A percentile compares a stretch with the other conserved stretches of the same genome.
phyloP scores from a whole-genome alignment of 2,113 vertebrate genomes.

The Myodes glareolus region DNA sequence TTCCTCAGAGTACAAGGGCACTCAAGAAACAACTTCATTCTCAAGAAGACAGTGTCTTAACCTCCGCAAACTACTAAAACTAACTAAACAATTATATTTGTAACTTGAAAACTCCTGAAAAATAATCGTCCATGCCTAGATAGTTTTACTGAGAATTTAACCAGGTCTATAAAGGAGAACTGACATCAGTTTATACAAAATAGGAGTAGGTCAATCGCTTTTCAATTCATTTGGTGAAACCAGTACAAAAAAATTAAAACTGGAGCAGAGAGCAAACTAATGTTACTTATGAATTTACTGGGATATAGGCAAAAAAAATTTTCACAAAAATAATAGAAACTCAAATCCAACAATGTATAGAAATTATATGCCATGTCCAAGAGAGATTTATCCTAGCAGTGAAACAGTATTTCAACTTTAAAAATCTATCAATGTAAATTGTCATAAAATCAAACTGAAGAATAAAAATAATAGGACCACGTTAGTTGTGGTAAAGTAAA shows the following conservation, averaged over 20 bases:
- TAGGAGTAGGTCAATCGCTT: not conserved
- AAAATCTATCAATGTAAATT: not conserved
- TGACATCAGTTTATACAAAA: not conserved
- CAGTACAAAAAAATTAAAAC: not conserved
- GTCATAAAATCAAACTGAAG: not conserved
- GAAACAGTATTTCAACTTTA: not conserved
- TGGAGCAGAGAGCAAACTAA: not conserved
- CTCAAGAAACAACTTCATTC: not conserved
- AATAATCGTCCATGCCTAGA: not conserved
- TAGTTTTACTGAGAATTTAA: conserved; percentile 11
- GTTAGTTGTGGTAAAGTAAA: conserved; percentile 23
- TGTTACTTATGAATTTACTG: not conserved
- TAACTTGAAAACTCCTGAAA: conserved; percentile 12
- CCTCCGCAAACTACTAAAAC: not conserved
- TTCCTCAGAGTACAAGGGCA: not conserved
- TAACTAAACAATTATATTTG: not conserved
- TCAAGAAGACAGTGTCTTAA: not conserved
- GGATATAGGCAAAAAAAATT: not conserved
- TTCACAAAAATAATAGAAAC: not conserved
- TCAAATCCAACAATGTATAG: not conserved
- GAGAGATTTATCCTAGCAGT: not conserved
- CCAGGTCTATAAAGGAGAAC: not conserved
- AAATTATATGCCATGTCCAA: not conserved
- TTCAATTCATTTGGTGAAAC: not conserved
- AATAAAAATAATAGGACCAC: not conserved